Evolutionary conservation across 2,888 invertebrate genomes (phyloP).

Genomic region (Oasisia sp.): DNA sequence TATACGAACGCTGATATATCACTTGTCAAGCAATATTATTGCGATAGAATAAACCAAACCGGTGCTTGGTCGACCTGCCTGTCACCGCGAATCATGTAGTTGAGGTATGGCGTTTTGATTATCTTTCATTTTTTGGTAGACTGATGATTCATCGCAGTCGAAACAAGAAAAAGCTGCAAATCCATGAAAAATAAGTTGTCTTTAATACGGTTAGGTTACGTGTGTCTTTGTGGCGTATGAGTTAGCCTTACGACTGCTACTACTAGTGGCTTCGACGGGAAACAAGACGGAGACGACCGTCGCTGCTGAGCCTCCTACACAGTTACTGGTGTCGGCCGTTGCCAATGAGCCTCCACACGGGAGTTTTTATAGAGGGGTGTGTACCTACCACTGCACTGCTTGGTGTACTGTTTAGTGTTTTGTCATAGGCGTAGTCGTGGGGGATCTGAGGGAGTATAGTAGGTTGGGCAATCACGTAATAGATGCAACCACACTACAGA

Average conservation of each 20-base stretch:
- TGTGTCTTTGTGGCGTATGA: not conserved
- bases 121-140: slow-evolving; percentile 2
- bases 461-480: not conserved
- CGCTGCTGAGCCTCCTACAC: not conserved
- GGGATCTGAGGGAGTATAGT: not conserved
- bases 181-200: not conserved
- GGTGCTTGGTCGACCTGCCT: not conserved
- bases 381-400: not conserved
- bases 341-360: not conserved
- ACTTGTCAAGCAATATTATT: slow-evolving; percentile 10
- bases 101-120: slow-evolving; percentile 11
- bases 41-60: not conserved
- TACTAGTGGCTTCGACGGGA: not conserved
- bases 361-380: not conserved
- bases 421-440: not conserved
- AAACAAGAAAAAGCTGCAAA: not conserved
- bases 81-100: slow-evolving; percentile 13
- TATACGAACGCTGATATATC: not conserved
- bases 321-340: not conserved
- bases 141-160: not conserved
- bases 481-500: not conserved
- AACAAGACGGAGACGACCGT: not conserved
- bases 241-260: not conserved
- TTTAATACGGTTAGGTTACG: not conserved
- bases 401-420: not conserved